Conservation (phyloP, 1,140 invertebrate genomes). For the Tetranychus urticae region DNA sequence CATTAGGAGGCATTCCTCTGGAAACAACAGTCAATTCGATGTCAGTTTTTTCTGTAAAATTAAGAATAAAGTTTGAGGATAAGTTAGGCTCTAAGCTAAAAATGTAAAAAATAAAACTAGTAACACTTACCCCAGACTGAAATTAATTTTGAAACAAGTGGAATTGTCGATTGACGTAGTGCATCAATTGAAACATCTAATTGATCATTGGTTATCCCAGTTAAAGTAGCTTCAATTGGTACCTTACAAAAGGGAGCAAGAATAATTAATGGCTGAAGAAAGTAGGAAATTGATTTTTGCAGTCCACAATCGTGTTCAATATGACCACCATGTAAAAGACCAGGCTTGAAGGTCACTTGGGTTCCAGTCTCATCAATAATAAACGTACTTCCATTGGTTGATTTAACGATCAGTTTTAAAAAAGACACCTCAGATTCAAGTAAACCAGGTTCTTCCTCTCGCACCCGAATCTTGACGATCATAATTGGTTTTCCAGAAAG, state of each 20-base stretch:
- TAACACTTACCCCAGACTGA: neutral
- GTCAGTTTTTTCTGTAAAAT: conserved; percentile 8
- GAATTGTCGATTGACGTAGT: conserved; percentile 49
- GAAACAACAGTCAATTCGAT: conserved; percentile 58
- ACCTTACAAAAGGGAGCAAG: conserved; percentile 87
- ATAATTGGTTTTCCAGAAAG: conserved; percentile 66
- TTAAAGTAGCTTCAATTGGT: conserved; percentile 49
- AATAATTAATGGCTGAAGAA: conserved; percentile 62
- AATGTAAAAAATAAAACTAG: no score
- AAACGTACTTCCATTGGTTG: conserved; percentile 77
- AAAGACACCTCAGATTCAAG: conserved; percentile 76
- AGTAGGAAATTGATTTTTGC: conserved; percentile 64
- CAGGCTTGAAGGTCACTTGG: conserved; percentile 60
- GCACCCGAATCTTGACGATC: conserved; percentile 58
- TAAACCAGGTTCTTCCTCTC: conserved; percentile 57
- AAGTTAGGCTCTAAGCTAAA: neutral
- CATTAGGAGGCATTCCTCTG: conserved; percentile 57
- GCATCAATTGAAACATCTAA: conserved; percentile 43
- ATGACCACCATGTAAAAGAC: conserved; percentile 58
- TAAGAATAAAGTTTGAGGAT: neutral
- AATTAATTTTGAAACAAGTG: conserved; percentile 40
- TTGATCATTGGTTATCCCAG: conserved; percentile 64
- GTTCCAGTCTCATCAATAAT: conserved; percentile 79
- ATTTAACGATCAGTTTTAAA: conserved; percentile 63
- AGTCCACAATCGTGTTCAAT: conserved; percentile 64